These are phyloP conservation scores for Nomia melanderi DNA, from an alignment of 1,140 invertebrate species.

Conservation along the genomic window DNA sequence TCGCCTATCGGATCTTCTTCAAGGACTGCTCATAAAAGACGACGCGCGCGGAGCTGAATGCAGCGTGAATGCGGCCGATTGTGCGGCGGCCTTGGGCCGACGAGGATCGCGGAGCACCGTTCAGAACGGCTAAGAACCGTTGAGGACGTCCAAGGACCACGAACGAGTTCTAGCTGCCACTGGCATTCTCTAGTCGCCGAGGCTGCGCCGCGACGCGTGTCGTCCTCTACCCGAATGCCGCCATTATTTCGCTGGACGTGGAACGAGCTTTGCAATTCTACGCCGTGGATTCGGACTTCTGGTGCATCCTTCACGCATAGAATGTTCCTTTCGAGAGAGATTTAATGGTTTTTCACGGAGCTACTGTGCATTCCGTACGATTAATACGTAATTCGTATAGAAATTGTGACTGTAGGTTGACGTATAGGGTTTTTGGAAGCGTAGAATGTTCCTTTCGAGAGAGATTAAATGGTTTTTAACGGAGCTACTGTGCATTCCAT, in stretches of 20 bases:
- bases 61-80: conserved; percentile 30
- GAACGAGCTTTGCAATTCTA: too few species aligned
- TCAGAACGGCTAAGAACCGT: conserved; percentile 37
- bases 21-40: conserved; percentile 35
- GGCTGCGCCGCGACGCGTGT: conserved; percentile 1
- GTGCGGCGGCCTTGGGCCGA: conserved; percentile 11
- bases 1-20: conserved; percentile 33
- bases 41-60: conserved; percentile 12
- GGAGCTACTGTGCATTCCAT: too few species aligned
- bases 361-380: too few species aligned
- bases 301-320: too few species aligned
- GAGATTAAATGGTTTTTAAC: too few species aligned
- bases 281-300: too few species aligned
- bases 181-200: conserved; percentile 22
- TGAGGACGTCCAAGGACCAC: conserved; percentile 37
- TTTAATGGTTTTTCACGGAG: too few species aligned
- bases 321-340: too few species aligned
- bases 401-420: too few species aligned
- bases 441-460: too few species aligned
- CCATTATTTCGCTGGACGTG: background rate
- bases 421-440: too few species aligned
- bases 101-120: conserved; percentile 20
- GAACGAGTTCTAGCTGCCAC: conserved; percentile 25
- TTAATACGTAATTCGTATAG: too few species aligned
- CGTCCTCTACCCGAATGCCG: background rate